Percentiles rank a stretch among this genome's conserved stretches.
Evolutionary conservation across 2,113 vertebrate species (phyloP).

Genomic region (Tympanuchus pallidicinctus): DNA sequence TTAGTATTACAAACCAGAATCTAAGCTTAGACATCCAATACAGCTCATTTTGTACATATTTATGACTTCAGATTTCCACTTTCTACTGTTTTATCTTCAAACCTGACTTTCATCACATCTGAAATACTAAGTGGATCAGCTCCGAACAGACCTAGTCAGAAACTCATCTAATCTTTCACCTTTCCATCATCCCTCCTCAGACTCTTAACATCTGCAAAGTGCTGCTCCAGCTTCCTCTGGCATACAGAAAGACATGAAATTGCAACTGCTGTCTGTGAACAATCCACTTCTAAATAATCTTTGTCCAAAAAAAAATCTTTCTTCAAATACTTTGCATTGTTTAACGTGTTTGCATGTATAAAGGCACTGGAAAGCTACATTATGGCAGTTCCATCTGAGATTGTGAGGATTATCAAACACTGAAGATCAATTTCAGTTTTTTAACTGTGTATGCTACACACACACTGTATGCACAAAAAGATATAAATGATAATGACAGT

Average conservation of each 20-base stretch:
- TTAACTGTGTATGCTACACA: background rate
- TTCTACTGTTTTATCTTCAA: background rate
- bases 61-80: background rate
- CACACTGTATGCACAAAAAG: background rate
- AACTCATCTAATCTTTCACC: background rate
- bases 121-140: background rate
- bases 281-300: background rate
- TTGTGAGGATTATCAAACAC: background rate
- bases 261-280: background rate
- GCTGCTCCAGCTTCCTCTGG: background rate
- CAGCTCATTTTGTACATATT: slow-evolving; percentile 1
- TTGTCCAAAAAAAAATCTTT: background rate
- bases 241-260: background rate
- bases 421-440: background rate
- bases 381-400: background rate
- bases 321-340: background rate
- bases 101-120: background rate
- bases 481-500: slow-evolving; percentile 13
- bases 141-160: background rate
- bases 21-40: background rate
- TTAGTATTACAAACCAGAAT: background rate
- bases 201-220: background rate
- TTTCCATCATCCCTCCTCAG: accelerated
- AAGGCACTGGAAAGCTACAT: background rate
- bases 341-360: background rate